These are phyloP conservation scores for Calonectris borealis DNA, from an alignment of 2,113 vertebrate species.

Conservation along the genomic window DNA sequence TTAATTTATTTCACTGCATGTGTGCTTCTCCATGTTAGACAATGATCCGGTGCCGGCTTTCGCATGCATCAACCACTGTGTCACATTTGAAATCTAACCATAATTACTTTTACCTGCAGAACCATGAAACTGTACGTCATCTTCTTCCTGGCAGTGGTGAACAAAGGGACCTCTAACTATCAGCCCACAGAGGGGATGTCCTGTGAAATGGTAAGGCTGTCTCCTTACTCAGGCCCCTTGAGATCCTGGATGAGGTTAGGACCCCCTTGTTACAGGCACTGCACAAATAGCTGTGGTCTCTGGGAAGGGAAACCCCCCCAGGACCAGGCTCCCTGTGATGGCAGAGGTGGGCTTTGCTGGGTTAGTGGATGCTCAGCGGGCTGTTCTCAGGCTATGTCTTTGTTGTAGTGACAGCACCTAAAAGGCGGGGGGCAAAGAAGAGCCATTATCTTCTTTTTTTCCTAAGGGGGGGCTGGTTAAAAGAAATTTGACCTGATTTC, in stretches of 20 bases:
- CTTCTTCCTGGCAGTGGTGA: conserved; percentile 77
- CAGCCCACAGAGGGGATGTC: conserved; percentile 56
- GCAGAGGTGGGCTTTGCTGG: not conserved
- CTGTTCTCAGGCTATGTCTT: not conserved
- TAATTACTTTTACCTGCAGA: conserved; percentile 58
- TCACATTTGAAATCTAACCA: not conserved
- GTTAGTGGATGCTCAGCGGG: not conserved
- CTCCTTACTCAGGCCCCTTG: not conserved
- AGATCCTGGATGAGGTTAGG: not conserved
- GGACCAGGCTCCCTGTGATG: not conserved
- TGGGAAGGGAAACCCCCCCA: not conserved
- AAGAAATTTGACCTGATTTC: not conserved
- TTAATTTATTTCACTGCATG: not conserved
- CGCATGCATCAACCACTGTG: fast-evolving
- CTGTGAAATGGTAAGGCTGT: conserved; percentile 83
- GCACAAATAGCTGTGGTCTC: not conserved
- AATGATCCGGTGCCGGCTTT: not conserved
- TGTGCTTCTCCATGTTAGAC: not conserved
- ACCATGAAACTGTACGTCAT: conserved; percentile 81
- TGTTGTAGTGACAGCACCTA: not conserved
- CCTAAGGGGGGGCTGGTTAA: not conserved
- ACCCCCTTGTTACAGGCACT: not conserved
- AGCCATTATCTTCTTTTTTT: not conserved
- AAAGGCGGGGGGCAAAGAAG: not conserved
- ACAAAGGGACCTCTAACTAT: conserved; percentile 59